Conservation (phyloP, 2,888 invertebrate genomes). For the Azorinus chamasolen region DNA sequence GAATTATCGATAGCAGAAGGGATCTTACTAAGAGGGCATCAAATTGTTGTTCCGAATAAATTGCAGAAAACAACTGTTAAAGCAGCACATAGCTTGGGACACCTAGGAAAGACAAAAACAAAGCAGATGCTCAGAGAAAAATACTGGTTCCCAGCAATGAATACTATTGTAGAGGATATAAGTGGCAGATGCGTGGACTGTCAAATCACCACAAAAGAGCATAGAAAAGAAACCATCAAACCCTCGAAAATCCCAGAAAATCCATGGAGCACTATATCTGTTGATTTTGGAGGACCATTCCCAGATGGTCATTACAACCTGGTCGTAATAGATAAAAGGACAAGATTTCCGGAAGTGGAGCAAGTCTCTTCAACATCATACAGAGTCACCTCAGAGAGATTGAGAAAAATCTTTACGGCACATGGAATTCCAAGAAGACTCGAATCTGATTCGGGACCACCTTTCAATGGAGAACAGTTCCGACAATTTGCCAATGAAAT, state of each 20-base stretch:
- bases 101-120: neutral
- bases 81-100: conserved; percentile 31
- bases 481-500: conserved; percentile 42
- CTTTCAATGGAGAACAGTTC: conserved; percentile 45
- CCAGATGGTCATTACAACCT: no score
- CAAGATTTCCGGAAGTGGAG: conserved; percentile 37
- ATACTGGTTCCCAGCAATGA: neutral
- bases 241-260: conserved; percentile 28
- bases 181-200: conserved; percentile 28
- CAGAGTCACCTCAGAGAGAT: conserved; percentile 6
- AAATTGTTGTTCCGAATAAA: conserved; percentile 21
- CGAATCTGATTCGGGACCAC: conserved; percentile 48
- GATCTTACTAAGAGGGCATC: conserved; percentile 20
- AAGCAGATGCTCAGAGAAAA: conserved; percentile 21
- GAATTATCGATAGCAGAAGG: conserved; percentile 24
- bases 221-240: conserved; percentile 30
- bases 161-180: conserved; percentile 4
- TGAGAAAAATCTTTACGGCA: conserved; percentile 43
- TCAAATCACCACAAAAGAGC: conserved; percentile 23
- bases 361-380: conserved; percentile 19
- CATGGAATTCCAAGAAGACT: conserved; percentile 32
- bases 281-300: no score
- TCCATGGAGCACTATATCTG: no score
- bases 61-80: conserved; percentile 29
- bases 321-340: neutral